phyloP scores from a whole-genome alignment of 2,888 invertebrate genomes.

The Pachycephus smyrnensis region DNA sequence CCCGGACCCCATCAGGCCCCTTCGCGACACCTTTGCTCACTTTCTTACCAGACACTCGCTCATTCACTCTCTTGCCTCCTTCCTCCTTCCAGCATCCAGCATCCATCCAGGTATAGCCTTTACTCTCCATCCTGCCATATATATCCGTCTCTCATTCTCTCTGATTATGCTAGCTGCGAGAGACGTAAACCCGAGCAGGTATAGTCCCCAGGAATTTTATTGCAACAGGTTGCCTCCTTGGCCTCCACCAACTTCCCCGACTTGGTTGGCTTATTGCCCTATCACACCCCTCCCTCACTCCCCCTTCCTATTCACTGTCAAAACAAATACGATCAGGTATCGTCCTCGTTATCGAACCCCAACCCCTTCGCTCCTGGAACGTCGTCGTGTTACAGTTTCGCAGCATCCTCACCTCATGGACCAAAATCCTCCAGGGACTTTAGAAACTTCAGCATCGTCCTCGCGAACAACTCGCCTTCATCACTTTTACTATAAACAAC shows the following conservation, averaged over 20 bases:
- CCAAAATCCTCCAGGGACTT: neutral
- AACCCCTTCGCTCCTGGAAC: no score
- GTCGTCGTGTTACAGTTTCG: neutral
- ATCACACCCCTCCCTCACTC: neutral
- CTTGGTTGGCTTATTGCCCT: constrained; percentile 40
- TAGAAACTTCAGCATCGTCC: neutral
- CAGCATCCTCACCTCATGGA: neutral
- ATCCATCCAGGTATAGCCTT: constrained; percentile 23
- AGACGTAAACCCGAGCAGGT: constrained; percentile 23
- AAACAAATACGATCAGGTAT: constrained; percentile 9
- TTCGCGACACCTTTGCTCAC: constrained; percentile 6
- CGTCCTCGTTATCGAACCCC: no score
- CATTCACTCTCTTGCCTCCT: neutral
- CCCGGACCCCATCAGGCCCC: neutral
- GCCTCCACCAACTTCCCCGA: constrained; percentile 8
- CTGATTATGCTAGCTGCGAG: constrained; percentile 35
- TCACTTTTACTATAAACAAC: neutral
- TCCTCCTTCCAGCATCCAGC: neutral
- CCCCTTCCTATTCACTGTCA: constrained; percentile 25
- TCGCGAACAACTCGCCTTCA: neutral
- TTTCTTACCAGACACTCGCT: neutral
- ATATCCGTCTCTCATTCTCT: neutral
- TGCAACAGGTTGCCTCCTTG: constrained; percentile 55
- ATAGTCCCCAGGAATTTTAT: constrained; percentile 44
- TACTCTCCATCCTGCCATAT: neutral